Base-by-base conservation (phyloP, 2,113 vertebrate genomes). In the Gorsachius goisagi region DNA sequence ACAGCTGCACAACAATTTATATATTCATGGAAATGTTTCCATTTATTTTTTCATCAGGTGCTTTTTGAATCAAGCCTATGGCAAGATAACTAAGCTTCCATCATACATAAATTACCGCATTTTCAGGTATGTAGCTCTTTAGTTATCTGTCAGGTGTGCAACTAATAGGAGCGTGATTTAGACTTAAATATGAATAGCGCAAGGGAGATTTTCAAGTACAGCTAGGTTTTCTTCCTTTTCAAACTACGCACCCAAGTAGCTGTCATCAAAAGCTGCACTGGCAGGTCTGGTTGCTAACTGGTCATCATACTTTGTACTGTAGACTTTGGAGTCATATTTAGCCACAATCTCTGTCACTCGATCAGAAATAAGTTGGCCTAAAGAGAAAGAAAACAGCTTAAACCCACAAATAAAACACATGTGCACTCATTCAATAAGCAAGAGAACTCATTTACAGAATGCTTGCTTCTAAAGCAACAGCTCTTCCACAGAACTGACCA, bases 291-390 rank as follows among this genome's bases (percentile, higher is more conserved):
- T 99, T 80, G 99, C 93, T 52, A 99, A 73, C 30, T 99, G 99
- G 88, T 98, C 98, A 6, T 89, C 93, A 39, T 99, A 99, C 7
- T 95, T 97, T 2, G 96, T 99, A 53, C 98, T 98, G 67, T 98
- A 96, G 89, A 96, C 97, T 1, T 92, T 83, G 14, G 97, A 83
- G 56, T 97, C 94, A 17, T 98, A 97, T 33, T 98, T 98, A 19
- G 92, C 87, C 30, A 99, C 98, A 45, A 99, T 99, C 97, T 99
- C 99, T 4, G 99, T 95, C 79, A 99, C 95, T 74, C 98, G 98
- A 63, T 99, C 99, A 0, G 99, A 99, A 93, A 99, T 99, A 76
- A 99, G 99, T 89, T 99, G 99, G 69, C 99, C 99, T 98, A 50
- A 55, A 81, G 82, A 52, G n/a, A 93, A 77, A 93, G n/a, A 47